Base-by-base conservation (phyloP, 2,888 invertebrate genomes). In the Drosophila histrio region DNA sequence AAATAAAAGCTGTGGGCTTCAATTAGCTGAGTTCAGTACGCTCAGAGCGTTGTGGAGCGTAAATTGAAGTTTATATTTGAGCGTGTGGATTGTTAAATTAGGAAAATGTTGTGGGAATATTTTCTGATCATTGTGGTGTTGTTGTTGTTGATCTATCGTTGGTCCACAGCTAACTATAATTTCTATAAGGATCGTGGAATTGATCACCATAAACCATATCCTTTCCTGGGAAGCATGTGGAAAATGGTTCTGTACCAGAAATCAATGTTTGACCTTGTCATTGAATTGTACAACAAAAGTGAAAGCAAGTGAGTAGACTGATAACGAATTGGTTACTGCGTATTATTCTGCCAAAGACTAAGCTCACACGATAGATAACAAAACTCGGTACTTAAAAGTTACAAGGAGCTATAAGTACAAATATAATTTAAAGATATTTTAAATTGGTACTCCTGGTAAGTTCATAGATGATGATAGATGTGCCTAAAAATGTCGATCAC, bases 111-210 rank as follows among this genome's bases (percentile, higher is more conserved):
- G n/a, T n/a, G n/a, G n/a, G n/a, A n/a, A n/a, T n/a, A n/a, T n/a
- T n/a, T n/a, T n/a, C n/a, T n/a, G n/a, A n/a, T n/a, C n/a, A n/a
- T n/a, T n/a, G n/a, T n/a, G n/a, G 47, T 85, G 17, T 49, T 60
- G 11, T 32, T 83, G 30, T 26, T 77, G 58, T 47, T 87, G 46
- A 68, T 67, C 43, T 90, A 90, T 59, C 87, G 84, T 26, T 90
- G 89, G 89, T 59, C 77, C 15, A 77, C 72, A 4, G 46, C 68
- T 9, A 77, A 73, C 13, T 77, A 79, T 69, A 72, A 83, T 39
- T 85, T 63, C 44, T 90, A 89, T 49, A 60, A 83, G 52, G 74
- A 89, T 1, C 78, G 72, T 0, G 85, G 87, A 8, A 67, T 90
- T n/a, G 77, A 78, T 0, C 72, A 64, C 19, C 22, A 62, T 17